Conservation (phyloP, 2,888 invertebrate genomes). For the Limnephilus lunatus region DNA sequence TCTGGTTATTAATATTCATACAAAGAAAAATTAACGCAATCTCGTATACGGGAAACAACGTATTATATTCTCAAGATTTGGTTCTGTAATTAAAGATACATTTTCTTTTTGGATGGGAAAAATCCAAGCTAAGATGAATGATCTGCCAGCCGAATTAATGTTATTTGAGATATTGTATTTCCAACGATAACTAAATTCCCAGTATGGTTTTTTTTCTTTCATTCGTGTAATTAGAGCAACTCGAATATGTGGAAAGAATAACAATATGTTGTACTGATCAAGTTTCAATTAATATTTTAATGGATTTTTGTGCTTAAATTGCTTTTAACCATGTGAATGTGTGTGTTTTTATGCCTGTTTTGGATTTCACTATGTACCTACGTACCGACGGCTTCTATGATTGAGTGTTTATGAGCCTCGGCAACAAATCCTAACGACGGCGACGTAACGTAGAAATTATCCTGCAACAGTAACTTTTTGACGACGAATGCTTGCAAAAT, state of each 20-base stretch:
- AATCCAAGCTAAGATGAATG: slow-evolving; percentile 60
- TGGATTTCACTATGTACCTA: no score
- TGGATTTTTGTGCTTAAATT: not conserved
- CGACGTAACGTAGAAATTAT: no score
- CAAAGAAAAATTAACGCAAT: slow-evolving; percentile 11
- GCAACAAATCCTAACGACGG: no score
- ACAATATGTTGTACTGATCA: not conserved
- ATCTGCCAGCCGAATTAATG: slow-evolving; percentile 54
- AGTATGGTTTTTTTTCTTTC: not conserved
- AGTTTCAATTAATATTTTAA: not conserved
- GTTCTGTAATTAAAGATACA: slow-evolving; percentile 61
- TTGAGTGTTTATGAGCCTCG: no score
- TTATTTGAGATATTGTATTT: slow-evolving; percentile 59
- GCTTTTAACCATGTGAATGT: not conserved
- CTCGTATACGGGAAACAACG: not conserved
- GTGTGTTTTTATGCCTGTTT: no score
- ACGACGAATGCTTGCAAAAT: no score
- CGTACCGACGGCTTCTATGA: no score
- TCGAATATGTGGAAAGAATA: not conserved
- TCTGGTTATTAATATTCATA: not conserved
- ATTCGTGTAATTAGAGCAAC: slow-evolving; percentile 19
- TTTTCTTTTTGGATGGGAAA: slow-evolving; percentile 54
- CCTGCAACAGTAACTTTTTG: no score
- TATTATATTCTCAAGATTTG: slow-evolving; percentile 4
- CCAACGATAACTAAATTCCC: slow-evolving; percentile 49